A percentile compares a stretch with the other conserved stretches of the same genome.
These are phyloP conservation scores for Cacoxenus indagator DNA, from an alignment of 2,888 invertebrate genomes.

Conservation along the genomic window DNA sequence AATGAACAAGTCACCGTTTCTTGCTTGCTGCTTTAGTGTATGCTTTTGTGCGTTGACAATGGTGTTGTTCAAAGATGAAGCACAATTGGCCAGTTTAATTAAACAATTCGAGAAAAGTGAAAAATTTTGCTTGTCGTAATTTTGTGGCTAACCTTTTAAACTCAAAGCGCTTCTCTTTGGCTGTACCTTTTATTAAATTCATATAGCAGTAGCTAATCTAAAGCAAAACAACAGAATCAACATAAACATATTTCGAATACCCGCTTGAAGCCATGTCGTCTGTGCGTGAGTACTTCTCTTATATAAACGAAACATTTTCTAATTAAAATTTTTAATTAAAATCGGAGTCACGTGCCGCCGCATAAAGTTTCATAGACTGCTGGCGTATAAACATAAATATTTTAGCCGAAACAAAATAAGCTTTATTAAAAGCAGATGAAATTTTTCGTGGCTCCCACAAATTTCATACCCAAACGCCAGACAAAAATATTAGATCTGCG, in stretches of 20 bases:
- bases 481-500: neutral
- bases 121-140: too few relatives aligned
- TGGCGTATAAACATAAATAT: neutral
- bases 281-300: neutral
- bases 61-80: neutral
- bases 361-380: neutral
- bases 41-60: neutral
- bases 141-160: too few relatives aligned
- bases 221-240: neutral
- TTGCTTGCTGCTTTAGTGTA: too few relatives aligned
- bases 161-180: too few relatives aligned
- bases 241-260: too few relatives aligned
- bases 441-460: too few relatives aligned
- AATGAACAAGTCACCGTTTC: neutral
- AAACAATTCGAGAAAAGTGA: too few relatives aligned
- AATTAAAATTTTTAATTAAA: constrained; percentile 7
- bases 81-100: neutral
- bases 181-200: too few relatives aligned
- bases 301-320: neutral
- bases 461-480: neutral
- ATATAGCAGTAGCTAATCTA: too few relatives aligned
- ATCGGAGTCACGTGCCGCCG: neutral
- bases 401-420: neutral
- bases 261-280: neutral
- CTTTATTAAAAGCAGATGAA: neutral